A percentile compares a stretch with the other conserved stretches of the same genome.
Evolutionary conservation across 2,113 vertebrate species (phyloP).

Genomic region (Upupa epops): DNA sequence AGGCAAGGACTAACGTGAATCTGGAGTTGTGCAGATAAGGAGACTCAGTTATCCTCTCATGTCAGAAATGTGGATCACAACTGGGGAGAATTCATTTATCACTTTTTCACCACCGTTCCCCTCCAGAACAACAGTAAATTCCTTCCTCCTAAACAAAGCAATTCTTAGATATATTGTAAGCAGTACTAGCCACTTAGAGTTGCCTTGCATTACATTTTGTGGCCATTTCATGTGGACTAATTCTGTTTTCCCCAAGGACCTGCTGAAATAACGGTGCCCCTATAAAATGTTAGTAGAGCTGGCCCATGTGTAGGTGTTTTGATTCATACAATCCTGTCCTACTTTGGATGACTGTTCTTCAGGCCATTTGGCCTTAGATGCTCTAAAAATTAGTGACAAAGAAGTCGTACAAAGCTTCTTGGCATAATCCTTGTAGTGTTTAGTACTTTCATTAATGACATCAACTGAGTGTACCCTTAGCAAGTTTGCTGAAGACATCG

Average conservation of each 20-base stretch:
- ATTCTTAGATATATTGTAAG: not conserved
- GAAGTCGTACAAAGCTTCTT: not conserved
- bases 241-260: not conserved
- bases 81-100: not conserved
- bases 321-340: not conserved
- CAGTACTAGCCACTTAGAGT: not conserved
- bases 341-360: not conserved
- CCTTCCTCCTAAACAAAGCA: not conserved
- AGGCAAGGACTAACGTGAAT: not conserved
- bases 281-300: not conserved
- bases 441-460: too few relatives aligned
- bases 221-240: not conserved
- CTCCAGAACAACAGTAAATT: not conserved
- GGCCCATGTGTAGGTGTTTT: not conserved
- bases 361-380: not conserved
- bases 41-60: not conserved
- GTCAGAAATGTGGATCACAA: not conserved
- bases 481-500: too few relatives aligned
- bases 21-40: not conserved
- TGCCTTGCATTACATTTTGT: not conserved
- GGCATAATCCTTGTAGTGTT: not conserved
- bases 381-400: not conserved
- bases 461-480: too few relatives aligned
- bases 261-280: not conserved
- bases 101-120: not conserved